Evolutionary conservation across 2,113 vertebrate species (phyloP).

Genomic region (Loxodonta africana): DNA sequence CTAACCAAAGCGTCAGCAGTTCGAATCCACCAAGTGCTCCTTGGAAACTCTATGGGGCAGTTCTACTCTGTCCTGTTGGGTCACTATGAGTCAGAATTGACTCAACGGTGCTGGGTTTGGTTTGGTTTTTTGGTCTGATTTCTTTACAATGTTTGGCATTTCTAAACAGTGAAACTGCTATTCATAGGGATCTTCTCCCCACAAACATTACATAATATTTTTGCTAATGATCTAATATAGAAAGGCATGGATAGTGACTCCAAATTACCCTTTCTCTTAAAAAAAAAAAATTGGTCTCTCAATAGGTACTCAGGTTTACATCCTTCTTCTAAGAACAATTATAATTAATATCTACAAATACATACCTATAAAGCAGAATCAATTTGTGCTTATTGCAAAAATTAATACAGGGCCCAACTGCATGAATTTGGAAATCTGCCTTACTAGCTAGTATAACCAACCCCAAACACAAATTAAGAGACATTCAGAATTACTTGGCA

Average conservation of each 20-base stretch:
- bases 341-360: background rate
- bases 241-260: background rate
- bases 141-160: background rate
- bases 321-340: constrained; percentile 18
- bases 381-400: background rate
- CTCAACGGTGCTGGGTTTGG: too few relatives aligned
- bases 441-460: background rate
- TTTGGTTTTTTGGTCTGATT: background rate
- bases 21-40: too few relatives aligned
- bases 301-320: background rate
- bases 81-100: too few relatives aligned
- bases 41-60: too few relatives aligned
- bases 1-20: too few relatives aligned
- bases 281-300: background rate
- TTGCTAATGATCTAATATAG: background rate
- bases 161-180: background rate
- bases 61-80: too few relatives aligned
- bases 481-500: background rate
- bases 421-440: background rate
- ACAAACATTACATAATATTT: background rate
- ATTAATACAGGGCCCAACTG: background rate
- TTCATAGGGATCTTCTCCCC: background rate
- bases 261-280: background rate
- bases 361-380: constrained; percentile 2
- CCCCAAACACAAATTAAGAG: background rate